These are phyloP conservation scores for Phaetusa simplex DNA, from an alignment of 2,113 vertebrate species.

Conservation along the genomic window DNA sequence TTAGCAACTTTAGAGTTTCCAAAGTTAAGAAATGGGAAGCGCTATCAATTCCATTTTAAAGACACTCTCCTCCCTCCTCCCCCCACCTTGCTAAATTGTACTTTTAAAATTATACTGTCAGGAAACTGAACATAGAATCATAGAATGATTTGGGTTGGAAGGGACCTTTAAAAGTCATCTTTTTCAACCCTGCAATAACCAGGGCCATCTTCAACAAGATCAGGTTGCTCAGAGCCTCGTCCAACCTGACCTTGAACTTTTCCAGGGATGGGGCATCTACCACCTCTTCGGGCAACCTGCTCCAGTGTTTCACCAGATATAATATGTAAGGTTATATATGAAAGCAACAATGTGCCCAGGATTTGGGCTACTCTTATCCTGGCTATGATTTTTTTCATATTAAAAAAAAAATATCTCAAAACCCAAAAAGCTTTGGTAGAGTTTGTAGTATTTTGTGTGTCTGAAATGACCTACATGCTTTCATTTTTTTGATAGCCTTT, in stretches of 20 bases:
- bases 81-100: background rate
- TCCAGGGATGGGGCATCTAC: background rate
- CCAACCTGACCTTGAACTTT: background rate
- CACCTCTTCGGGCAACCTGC: background rate
- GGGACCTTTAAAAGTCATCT: background rate
- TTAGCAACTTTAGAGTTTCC: background rate
- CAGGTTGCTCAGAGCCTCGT: fast-evolving
- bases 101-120: background rate
- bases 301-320: background rate
- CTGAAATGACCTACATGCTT: fast-evolving
- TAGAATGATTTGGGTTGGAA: background rate
- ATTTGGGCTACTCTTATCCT: background rate
- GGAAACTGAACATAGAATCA: background rate
- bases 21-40: background rate
- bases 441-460: fast-evolving
- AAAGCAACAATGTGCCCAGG: background rate
- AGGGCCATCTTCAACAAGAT: background rate
- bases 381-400: background rate
- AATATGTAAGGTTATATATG: fast-evolving
- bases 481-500: background rate
- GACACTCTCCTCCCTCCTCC: fast-evolving
- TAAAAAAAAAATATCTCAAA: background rate
- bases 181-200: background rate
- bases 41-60: background rate
- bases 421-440: background rate